Conservation (phyloP, 1,140 invertebrate genomes). For the Drosophila oshimai region DNA sequence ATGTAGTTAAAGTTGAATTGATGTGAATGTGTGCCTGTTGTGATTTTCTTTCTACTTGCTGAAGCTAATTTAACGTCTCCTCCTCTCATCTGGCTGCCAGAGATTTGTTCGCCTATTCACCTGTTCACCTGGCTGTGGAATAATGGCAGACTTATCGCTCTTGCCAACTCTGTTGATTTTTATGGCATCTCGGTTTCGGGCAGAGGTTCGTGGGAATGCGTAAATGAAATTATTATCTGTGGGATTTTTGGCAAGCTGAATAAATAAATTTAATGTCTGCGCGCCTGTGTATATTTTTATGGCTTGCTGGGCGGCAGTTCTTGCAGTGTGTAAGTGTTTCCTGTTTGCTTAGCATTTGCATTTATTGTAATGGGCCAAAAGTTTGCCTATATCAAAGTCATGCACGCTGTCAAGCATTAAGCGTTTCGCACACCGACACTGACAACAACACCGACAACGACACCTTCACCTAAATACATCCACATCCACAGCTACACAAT, state of each 20-base stretch:
- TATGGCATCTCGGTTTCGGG: slow-evolving; percentile 27
- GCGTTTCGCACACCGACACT: slow-evolving; percentile 19
- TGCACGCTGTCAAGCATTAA: slow-evolving; percentile 72
- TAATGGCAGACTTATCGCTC: slow-evolving; percentile 54
- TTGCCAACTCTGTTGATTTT: slow-evolving; percentile 54
- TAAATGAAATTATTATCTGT: slow-evolving; percentile 78
- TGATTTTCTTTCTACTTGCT: slow-evolving; percentile 28
- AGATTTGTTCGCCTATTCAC: slow-evolving; percentile 4
- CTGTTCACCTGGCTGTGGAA: slow-evolving; percentile 27
- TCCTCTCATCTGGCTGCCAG: not conserved
- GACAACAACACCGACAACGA: slow-evolving; percentile 30
- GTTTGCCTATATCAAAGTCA: slow-evolving; percentile 68
- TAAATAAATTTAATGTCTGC: slow-evolving; percentile 51
- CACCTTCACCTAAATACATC: not conserved
- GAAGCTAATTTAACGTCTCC: slow-evolving; percentile 15
- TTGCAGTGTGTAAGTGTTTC: slow-evolving; percentile 14
- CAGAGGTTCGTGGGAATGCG: slow-evolving; percentile 26
- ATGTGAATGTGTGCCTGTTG: slow-evolving; percentile 25
- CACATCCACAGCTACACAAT: slow-evolving; percentile 9
- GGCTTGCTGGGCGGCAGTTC: slow-evolving; percentile 14
- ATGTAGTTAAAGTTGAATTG: slow-evolving; percentile 58
- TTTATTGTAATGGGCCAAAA: slow-evolving; percentile 71
- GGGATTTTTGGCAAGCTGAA: slow-evolving; percentile 46
- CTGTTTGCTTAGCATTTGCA: slow-evolving; percentile 59
- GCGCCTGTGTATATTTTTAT: slow-evolving; percentile 43